A percentile compares a stretch with the other conserved stretches of the same genome.
phyloP scores from a whole-genome alignment of 2,888 invertebrate genomes.

The Ophraella communa region DNA sequence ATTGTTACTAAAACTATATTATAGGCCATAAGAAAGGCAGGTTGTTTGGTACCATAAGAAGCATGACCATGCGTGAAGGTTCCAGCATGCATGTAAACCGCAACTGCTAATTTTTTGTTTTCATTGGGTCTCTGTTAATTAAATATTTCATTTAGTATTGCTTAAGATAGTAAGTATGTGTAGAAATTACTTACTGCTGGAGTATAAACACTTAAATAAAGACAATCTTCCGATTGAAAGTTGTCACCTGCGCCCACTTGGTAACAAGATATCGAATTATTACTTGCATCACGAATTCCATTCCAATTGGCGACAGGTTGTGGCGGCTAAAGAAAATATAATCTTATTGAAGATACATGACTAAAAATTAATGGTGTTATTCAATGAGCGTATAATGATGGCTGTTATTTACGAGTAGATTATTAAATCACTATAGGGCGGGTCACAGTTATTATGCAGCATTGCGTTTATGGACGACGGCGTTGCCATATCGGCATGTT shows the following conservation, averaged over 20 bases:
- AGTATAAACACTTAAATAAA: constrained; percentile 42
- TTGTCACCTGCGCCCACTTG: constrained; percentile 26
- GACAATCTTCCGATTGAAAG: constrained; percentile 41
- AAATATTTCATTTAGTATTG: neutral
- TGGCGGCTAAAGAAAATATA: constrained; percentile 32
- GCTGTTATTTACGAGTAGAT: too few species aligned
- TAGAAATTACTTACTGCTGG: constrained; percentile 39
- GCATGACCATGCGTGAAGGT: constrained; percentile 39
- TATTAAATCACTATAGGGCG: too few species aligned
- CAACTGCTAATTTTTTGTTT: constrained; percentile 34
- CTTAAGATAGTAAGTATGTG: too few species aligned
- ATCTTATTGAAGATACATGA: neutral
- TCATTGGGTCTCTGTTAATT: constrained; percentile 22
- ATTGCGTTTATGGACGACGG: too few species aligned
- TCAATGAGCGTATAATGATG: too few species aligned
- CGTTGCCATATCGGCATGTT: too few species aligned
- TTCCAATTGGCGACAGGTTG: constrained; percentile 39
- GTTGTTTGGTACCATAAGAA: constrained; percentile 22
- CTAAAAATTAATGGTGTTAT: too few species aligned
- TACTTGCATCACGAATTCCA: constrained; percentile 33
- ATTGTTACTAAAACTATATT: constrained; percentile 41
- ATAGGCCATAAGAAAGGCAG: constrained; percentile 43
- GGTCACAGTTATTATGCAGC: too few species aligned
- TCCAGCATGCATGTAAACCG: constrained; percentile 45
- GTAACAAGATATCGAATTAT: constrained; percentile 35